Conservation (phyloP, 2,797 vertebrate genomes). For the Pangasius djambal region DNA sequence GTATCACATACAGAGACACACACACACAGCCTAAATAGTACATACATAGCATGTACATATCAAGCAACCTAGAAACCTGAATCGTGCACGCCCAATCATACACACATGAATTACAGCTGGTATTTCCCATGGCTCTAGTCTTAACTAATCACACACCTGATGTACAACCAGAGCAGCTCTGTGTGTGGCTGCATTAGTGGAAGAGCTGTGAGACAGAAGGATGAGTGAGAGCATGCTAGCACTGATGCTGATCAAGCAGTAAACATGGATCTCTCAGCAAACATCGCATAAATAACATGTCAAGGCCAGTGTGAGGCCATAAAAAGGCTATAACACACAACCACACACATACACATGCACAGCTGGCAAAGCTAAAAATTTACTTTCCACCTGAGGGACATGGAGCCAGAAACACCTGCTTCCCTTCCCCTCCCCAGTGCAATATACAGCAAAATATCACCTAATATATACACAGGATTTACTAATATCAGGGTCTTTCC, state of each 20-base stretch:
- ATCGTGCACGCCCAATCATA: background rate
- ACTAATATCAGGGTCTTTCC: background rate
- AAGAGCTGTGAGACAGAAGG: background rate
- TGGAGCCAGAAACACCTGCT: slow-evolving; percentile 53
- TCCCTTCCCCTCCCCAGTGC: slow-evolving; percentile 17
- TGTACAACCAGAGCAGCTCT: slow-evolving; percentile 24
- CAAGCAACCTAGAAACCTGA: background rate
- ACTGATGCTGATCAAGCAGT: slow-evolving; percentile 37
- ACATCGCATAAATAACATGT: slow-evolving; percentile 12
- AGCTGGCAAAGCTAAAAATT: slow-evolving; percentile 47
- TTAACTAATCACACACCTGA: slow-evolving; percentile 35
- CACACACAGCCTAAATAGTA: background rate
- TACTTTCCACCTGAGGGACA: slow-evolving; percentile 50
- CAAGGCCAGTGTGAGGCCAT: slow-evolving; percentile 1
- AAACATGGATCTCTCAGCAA: slow-evolving; percentile 16
- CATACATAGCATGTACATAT: background rate
- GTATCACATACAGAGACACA: background rate
- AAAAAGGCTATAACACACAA: slow-evolving; percentile 17
- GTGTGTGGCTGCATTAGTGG: slow-evolving; percentile 5
- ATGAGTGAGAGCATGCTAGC: background rate
- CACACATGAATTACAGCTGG: slow-evolving; percentile 6
- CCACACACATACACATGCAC: slow-evolving; percentile 9
- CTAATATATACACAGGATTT: background rate
- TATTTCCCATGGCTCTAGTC: slow-evolving; percentile 22
- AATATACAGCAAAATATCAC: slow-evolving; percentile 22